These are phyloP conservation scores for Sinopyrophorus schimmeli DNA, from an alignment of 2,888 invertebrate genomes.

Conservation along the genomic window DNA sequence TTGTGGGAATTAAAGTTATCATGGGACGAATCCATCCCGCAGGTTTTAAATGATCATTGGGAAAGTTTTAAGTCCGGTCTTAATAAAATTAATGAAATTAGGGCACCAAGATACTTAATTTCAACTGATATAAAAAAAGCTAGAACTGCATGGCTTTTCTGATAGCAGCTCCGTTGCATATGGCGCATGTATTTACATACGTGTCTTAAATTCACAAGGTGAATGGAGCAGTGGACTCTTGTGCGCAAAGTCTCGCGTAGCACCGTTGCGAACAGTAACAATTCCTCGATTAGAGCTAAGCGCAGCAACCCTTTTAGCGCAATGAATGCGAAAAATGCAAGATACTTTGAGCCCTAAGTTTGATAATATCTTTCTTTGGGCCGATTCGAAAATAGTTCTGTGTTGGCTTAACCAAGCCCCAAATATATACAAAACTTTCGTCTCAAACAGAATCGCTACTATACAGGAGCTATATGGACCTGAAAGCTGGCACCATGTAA, in stretches of 20 bases:
- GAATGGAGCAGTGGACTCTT: neutral
- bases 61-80: too few relatives aligned
- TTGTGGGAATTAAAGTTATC: too few relatives aligned
- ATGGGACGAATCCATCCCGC: too few relatives aligned
- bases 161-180: neutral
- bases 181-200: neutral
- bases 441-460: neutral
- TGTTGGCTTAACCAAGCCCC: neutral
- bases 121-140: neutral
- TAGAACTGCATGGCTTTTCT: slow-evolving; percentile 3
- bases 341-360: neutral
- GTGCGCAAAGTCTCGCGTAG: neutral
- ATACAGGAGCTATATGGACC: neutral
- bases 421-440: neutral
- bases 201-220: neutral
- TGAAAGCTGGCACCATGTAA: neutral
- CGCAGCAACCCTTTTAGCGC: neutral
- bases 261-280: neutral
- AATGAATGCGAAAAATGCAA: neutral
- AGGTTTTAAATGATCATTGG: too few relatives aligned
- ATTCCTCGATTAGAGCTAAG: slow-evolving; percentile 10
- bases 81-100: neutral
- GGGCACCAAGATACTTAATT: neutral
- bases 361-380: neutral
- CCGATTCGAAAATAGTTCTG: slow-evolving; percentile 2